Conservation (phyloP, 2,113 vertebrate species). For the Grantiella picta region DNA sequence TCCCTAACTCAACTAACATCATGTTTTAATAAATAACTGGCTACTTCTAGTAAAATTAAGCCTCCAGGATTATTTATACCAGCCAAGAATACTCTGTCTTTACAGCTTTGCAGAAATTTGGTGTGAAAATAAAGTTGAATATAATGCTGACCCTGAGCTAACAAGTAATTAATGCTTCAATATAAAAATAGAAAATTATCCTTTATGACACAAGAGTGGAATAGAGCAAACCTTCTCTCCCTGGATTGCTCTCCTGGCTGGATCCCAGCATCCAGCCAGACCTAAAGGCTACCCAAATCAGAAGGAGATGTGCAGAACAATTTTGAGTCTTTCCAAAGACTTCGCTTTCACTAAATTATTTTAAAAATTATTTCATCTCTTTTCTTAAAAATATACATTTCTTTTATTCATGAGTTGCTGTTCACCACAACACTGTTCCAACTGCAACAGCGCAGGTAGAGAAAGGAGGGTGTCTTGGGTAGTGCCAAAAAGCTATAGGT, state of each 20-base stretch:
- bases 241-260: not conserved
- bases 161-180: constrained; percentile 73
- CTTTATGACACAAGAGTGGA: constrained; percentile 57
- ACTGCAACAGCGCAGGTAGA: not conserved
- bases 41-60: constrained; percentile 76
- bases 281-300: constrained; percentile 46
- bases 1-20: constrained; percentile 71
- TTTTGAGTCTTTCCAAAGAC: constrained; percentile 41
- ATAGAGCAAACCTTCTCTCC: constrained; percentile 37
- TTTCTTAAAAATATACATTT: constrained; percentile 39
- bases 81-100: constrained; percentile 65
- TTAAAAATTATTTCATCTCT: constrained; percentile 33
- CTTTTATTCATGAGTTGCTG: constrained; percentile 14
- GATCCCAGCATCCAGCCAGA: not conserved
- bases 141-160: constrained; percentile 76
- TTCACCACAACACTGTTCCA: not conserved
- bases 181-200: constrained; percentile 77
- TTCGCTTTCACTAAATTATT: not conserved
- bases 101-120: constrained; percentile 70
- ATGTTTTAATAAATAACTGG: constrained; percentile 81
- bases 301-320: constrained; percentile 51
- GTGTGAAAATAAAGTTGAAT: constrained; percentile 69
- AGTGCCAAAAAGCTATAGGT: not conserved
- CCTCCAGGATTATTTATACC: constrained; percentile 69
- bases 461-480: not conserved